Evolutionary conservation across 2,888 invertebrate species (phyloP).

Genomic region (Meiosimyza platycephala): DNA sequence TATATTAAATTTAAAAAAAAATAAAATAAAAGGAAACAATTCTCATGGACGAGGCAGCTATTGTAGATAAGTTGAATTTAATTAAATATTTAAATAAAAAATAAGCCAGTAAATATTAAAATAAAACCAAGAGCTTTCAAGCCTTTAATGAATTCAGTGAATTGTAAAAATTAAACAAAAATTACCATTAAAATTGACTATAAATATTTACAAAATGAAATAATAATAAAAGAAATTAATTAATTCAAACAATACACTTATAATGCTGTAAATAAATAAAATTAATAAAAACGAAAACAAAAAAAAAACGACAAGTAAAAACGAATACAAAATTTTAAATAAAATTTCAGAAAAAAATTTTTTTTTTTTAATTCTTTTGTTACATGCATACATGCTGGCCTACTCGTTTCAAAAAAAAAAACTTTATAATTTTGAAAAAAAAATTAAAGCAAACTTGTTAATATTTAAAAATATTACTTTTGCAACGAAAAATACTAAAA

Average conservation of each 20-base stretch:
- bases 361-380: constrained; percentile 31
- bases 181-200: constrained; percentile 39
- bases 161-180: constrained; percentile 28
- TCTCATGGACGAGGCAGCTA: constrained; percentile 69
- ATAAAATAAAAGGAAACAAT: constrained; percentile 57
- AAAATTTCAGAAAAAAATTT: no score
- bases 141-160: constrained; percentile 34
- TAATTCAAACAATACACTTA: constrained; percentile 24
- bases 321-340: constrained; percentile 17
- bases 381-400: constrained; percentile 35
- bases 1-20: not conserved
- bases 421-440: not conserved
- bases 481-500: no score
- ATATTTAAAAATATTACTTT: no score
- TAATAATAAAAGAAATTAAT: constrained; percentile 44
- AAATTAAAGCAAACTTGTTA: no score
- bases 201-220: constrained; percentile 41
- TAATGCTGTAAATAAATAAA: constrained; percentile 25
- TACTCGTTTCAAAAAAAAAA: constrained; percentile 31
- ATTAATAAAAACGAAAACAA: constrained; percentile 36
- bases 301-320: constrained; percentile 27
- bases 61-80: constrained; percentile 65
- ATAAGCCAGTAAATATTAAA: constrained; percentile 33
- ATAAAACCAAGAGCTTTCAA: constrained; percentile 39
- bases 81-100: constrained; percentile 45